Percentiles rank a stretch among this genome's conserved stretches.
Conservation (phyloP, 2,888 invertebrate species). For the Leptarthrus brevirostris region DNA sequence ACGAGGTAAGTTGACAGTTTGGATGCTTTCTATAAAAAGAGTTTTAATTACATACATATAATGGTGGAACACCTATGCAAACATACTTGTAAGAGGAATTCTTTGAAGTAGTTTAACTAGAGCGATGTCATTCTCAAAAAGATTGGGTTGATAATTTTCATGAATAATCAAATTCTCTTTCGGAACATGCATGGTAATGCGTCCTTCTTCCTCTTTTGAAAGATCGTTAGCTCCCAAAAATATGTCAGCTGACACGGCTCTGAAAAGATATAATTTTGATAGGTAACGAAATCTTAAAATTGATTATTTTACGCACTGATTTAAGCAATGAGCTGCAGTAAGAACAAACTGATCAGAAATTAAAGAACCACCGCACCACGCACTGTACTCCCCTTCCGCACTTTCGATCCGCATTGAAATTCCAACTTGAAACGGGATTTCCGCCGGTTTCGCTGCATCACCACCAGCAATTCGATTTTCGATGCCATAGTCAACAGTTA, state of each 20-base stretch:
- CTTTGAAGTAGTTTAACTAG: conserved; percentile 61
- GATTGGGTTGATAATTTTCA: conserved; percentile 63
- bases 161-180: conserved; percentile 59
- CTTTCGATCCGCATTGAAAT: not conserved
- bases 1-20: conserved; percentile 16
- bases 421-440: conserved; percentile 53
- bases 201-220: conserved; percentile 16
- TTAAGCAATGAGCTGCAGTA: conserved; percentile 50
- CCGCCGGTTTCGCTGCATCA: conserved; percentile 44
- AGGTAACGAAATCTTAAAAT: not conserved
- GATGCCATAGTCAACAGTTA: not conserved
- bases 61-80: not conserved
- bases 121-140: conserved; percentile 64
- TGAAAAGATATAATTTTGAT: not conserved
- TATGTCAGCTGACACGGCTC: conserved; percentile 2
- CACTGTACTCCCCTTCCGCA: not conserved
- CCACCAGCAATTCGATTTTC: conserved; percentile 52
- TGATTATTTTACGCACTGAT: not conserved
- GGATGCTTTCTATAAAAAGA: not conserved
- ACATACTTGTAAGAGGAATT: conserved; percentile 59
- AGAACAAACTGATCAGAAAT: conserved; percentile 41
- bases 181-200: conserved; percentile 33
- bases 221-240: conserved; percentile 41
- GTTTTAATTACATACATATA: too few species aligned
- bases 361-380: conserved; percentile 50